Conservation (phyloP, 2,113 vertebrate species). For the Spizaetus ornatus region DNA sequence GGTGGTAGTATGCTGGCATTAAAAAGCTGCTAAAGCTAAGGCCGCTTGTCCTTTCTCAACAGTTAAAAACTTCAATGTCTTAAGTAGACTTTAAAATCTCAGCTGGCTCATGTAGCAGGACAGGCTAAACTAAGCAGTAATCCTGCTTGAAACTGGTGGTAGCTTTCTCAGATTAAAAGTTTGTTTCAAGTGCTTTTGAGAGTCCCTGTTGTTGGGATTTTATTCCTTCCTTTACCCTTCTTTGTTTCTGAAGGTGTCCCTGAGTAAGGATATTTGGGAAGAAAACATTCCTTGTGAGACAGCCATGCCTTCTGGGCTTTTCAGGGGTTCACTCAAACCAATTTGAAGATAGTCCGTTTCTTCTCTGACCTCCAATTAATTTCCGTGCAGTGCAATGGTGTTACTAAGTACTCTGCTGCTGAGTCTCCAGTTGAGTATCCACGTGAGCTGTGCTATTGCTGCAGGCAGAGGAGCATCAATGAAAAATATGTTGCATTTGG, state of each 20-base stretch:
- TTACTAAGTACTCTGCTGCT: neutral
- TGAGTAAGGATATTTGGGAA: neutral
- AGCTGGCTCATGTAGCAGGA: neutral
- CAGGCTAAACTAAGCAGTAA: neutral
- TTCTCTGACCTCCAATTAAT: neutral
- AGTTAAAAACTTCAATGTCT: neutral
- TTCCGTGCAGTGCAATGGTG: neutral
- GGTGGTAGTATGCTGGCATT: neutral
- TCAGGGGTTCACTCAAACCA: neutral
- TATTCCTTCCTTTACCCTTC: neutral
- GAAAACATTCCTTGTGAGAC: neutral
- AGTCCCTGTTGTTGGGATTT: neutral
- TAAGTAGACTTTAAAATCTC: neutral
- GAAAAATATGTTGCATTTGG: neutral
- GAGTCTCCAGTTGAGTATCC: neutral
- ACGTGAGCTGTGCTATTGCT: neutral
- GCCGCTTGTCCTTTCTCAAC: neutral
- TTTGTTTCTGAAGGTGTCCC: neutral
- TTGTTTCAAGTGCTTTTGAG: neutral
- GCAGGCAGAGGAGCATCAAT: neutral
- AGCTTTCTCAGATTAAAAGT: neutral
- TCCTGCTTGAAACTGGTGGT: neutral
- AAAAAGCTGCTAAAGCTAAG: neutral
- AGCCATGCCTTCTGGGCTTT: neutral
- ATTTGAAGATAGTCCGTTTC: neutral